These are phyloP conservation scores for Phenacoccus solenopsis DNA, from an alignment of 1,140 invertebrate species.

Conservation along the genomic window DNA sequence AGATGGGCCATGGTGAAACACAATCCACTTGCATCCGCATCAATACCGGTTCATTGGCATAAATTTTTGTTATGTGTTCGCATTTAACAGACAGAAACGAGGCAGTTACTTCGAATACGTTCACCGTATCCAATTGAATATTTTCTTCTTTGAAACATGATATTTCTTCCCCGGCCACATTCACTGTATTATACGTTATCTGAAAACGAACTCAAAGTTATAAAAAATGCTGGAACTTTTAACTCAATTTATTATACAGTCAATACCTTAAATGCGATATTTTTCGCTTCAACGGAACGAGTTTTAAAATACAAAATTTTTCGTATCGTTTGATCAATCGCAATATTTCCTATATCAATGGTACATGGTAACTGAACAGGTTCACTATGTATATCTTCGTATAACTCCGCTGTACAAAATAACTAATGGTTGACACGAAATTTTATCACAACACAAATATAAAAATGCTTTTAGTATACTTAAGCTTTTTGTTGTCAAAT, in stretches of 20 bases:
- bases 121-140: slow-evolving; percentile 46
- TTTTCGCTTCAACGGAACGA: background rate
- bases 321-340: background rate
- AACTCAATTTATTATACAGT: background rate
- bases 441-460: background rate
- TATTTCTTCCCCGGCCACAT: slow-evolving; percentile 10
- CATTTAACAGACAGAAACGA: slow-evolving; percentile 51
- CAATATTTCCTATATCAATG: background rate
- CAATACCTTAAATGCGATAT: background rate
- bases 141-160: slow-evolving; percentile 42
- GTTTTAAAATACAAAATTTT: background rate
- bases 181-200: slow-evolving; percentile 21
- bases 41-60: slow-evolving; percentile 50
- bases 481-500: background rate
- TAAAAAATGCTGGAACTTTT: background rate
- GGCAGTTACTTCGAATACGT: slow-evolving; percentile 55
- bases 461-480: background rate
- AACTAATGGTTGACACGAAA: background rate
- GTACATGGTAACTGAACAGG: background rate
- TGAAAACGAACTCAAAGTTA: slow-evolving; percentile 17
- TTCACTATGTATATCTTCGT: background rate
- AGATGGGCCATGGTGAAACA: slow-evolving; percentile 52
- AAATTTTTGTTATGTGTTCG: slow-evolving; percentile 49
- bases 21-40: slow-evolving; percentile 54
- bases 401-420: background rate